Evolutionary conservation across 2,888 invertebrate species (phyloP), one percentile per base, ranked within the genome.

Genomic region (Selenia dentaria): DNA sequence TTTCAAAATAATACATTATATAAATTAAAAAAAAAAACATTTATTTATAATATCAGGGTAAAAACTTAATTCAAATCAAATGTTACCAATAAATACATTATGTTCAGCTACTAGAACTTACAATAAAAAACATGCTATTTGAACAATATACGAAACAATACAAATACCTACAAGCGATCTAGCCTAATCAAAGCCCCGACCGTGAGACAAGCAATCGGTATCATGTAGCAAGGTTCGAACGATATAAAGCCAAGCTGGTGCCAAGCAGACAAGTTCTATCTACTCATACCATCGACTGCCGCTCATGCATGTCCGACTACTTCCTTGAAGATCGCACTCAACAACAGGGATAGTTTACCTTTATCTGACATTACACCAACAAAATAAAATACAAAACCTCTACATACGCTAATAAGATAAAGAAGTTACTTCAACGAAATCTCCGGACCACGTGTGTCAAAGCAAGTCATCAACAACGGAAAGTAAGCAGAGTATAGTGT

Each of bases 361-460:
- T n/a, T n/a, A n/a, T n/a, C n/a, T n/a, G n/a, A n/a, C n/a, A n/a
- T n/a, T n/a, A n/a, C n/a, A n/a, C n/a, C n/a, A n/a, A n/a, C n/a
- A n/a, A n/a, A n/a, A n/a, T n/a, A n/a, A n/a, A n/a, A n/a, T n/a
- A n/a, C n/a, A n/a, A n/a, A n/a, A n/a, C n/a, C n/a, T n/a, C n/a
- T n/a, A n/a, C n/a, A n/a, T n/a, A n/a, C n/a, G n/a, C n/a, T n/a
- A n/a, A n/a, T n/a, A n/a, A n/a, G n/a, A n/a, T 16, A 16, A 3
- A 16, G 4, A 16, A 3, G 16, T 16, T 3, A 26, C 3, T 28
- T 20, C 35, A 42, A 42, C 42, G 35, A 42, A 42, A 35, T 42
- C 24, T n/a, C 24, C 35, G 42, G 11, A 28, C 3, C 22, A 25
- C 3, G 14, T 13, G n/a, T 27, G 11, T 11, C 26, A 11, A 27